Percentiles rank a stretch among this genome's conserved stretches.
Evolutionary conservation across 1,140 invertebrate species (phyloP).

Genomic region (Drosophila seguyi): DNA sequence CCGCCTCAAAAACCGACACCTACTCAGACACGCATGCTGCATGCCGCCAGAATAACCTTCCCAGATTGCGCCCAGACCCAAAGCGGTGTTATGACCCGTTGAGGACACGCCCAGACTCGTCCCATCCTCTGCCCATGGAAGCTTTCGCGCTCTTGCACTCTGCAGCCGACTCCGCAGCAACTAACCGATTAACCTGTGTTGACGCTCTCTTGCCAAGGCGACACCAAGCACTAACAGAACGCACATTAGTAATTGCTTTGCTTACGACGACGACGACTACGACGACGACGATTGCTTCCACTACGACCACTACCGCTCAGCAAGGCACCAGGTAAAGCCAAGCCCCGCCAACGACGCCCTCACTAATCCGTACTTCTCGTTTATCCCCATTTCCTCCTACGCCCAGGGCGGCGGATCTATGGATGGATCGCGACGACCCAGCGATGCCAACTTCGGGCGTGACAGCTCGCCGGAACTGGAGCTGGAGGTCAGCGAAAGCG

Average conservation of each 20-base stretch:
- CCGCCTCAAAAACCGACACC: neutral
- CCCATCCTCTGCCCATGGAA: conserved; percentile 20
- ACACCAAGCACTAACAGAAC: conserved; percentile 77
- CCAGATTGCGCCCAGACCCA: conserved; percentile 20
- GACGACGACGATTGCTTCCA: conserved; percentile 59
- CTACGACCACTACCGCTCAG: conserved; percentile 53
- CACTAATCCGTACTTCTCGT: neutral
- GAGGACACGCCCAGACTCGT: conserved; percentile 11
- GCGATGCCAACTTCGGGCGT: conserved; percentile 72
- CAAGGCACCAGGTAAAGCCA: conserved; percentile 68
- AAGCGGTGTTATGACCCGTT: conserved; percentile 40
- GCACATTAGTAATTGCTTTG: conserved; percentile 83
- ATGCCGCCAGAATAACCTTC: neutral
- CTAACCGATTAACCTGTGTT: conserved; percentile 69
- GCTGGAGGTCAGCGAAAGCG: conserved; percentile 86
- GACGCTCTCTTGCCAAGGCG: conserved; percentile 74
- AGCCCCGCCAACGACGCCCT: neutral
- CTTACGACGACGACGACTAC: conserved; percentile 75
- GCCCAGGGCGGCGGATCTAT: conserved; percentile 73
- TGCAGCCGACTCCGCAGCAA: conserved; percentile 20
- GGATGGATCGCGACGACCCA: conserved; percentile 74
- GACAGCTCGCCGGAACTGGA: conserved; percentile 85
- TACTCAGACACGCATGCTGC: conserved; percentile 9
- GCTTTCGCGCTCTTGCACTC: conserved; percentile 31
- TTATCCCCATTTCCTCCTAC: conserved; percentile 1